Conservation (phyloP, 2,797 vertebrate genomes). For the Pachyuromys duprasi region DNA sequence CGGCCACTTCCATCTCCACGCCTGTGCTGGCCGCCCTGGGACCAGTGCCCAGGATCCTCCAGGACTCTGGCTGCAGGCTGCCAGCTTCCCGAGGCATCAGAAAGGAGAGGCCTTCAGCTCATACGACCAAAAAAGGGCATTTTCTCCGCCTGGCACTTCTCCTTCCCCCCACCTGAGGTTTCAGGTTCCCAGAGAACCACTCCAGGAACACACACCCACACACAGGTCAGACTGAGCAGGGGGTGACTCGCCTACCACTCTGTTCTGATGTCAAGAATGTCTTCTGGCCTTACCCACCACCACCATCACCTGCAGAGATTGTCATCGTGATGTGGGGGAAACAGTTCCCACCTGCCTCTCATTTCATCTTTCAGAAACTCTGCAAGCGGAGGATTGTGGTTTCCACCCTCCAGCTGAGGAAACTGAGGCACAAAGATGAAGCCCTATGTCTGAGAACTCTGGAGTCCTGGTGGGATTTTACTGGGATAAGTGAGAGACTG, state of each 20-base stretch:
- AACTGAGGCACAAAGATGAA: background rate
- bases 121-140: conserved; percentile 87
- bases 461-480: background rate
- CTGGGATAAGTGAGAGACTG: background rate
- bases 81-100: background rate
- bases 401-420: background rate
- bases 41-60: background rate
- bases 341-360: background rate
- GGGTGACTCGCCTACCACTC: no score
- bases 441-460: background rate
- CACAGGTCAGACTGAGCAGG: background rate
- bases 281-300: background rate
- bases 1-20: accelerated
- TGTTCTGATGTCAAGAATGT: background rate
- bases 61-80: background rate
- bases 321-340: accelerated
- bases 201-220: background rate
- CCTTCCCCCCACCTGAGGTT: conserved; percentile 70
- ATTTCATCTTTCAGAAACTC: background rate
- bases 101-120: background rate
- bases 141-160: conserved; percentile 71
- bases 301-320: background rate
- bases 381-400: background rate
- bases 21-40: accelerated
- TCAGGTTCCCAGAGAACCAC: conserved; percentile 60